Evolutionary conservation across 2,113 vertebrate genomes (phyloP).

Genomic region (Natator depressus): DNA sequence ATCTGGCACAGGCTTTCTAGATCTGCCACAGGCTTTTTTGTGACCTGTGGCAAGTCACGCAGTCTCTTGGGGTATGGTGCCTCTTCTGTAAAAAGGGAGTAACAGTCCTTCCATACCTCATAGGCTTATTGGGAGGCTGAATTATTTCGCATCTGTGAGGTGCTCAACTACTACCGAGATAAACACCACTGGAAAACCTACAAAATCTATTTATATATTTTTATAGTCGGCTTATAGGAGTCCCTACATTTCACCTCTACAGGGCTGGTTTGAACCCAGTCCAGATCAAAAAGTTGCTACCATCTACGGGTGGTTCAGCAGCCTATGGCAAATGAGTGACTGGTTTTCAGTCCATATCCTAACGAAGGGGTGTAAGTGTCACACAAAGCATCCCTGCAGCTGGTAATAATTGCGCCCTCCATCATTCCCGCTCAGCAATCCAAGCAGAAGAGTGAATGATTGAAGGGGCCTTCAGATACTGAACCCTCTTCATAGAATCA

Average conservation of each 20-base stretch:
- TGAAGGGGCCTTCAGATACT: not conserved
- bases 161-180: accelerated
- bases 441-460: slow-evolving; percentile 55
- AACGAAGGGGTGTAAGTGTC: not conserved
- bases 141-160: not conserved
- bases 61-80: not conserved
- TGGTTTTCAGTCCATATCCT: not conserved
- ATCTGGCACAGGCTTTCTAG: not conserved
- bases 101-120: accelerated
- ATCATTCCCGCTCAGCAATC: slow-evolving; percentile 15
- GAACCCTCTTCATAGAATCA: not conserved
- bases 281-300: not conserved
- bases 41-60: not conserved
- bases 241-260: accelerated
- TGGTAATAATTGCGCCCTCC: not conserved
- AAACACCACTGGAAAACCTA: not conserved
- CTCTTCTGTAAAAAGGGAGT: not conserved
- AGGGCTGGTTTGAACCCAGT: not conserved
- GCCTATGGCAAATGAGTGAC: not conserved
- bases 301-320: not conserved
- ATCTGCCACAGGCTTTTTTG: not conserved
- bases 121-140: accelerated
- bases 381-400: not conserved
- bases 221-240: not conserved
- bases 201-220: not conserved